Evolutionary conservation across 2,888 invertebrate species (phyloP).

Genomic region (Steinernema scapterisci): DNA sequence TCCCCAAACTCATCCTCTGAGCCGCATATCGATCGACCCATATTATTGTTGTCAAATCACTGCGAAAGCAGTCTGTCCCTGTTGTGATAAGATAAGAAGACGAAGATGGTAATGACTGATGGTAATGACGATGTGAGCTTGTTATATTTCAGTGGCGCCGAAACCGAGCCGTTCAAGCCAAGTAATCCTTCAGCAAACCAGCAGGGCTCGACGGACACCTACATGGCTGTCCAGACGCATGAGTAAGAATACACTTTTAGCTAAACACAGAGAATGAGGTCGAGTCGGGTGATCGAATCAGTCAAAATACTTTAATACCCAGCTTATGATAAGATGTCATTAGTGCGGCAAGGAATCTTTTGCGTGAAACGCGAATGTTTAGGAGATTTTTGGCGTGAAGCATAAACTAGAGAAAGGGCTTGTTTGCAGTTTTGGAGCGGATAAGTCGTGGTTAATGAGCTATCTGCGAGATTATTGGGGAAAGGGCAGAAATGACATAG

Average conservation of each 20-base stretch:
- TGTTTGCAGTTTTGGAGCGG: background rate
- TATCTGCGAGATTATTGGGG: background rate
- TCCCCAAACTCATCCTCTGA: too few species aligned
- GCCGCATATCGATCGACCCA: background rate
- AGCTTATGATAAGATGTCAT: too few species aligned
- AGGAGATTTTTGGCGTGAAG: too few species aligned
- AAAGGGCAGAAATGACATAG: too few species aligned
- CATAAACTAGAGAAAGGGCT: too few species aligned
- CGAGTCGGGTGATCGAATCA: too few species aligned
- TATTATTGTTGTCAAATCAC: constrained; percentile 19
- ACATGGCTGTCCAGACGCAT: constrained; percentile 43
- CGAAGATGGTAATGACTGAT: background rate
- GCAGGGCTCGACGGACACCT: background rate
- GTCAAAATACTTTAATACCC: too few species aligned
- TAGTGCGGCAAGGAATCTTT: too few species aligned
- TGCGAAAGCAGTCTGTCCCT: background rate
- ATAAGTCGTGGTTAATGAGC: background rate
- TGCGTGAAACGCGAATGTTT: background rate
- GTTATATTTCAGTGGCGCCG: constrained; percentile 9
- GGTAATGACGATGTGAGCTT: too few species aligned
- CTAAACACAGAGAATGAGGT: background rate
- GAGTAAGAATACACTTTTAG: constrained; percentile 38
- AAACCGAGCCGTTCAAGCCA: background rate
- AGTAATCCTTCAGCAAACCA: background rate
- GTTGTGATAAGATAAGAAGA: constrained; percentile 22